Evolutionary conservation across 1,140 invertebrate species (phyloP).

Genomic region (Drosophila equinoxialis): DNA sequence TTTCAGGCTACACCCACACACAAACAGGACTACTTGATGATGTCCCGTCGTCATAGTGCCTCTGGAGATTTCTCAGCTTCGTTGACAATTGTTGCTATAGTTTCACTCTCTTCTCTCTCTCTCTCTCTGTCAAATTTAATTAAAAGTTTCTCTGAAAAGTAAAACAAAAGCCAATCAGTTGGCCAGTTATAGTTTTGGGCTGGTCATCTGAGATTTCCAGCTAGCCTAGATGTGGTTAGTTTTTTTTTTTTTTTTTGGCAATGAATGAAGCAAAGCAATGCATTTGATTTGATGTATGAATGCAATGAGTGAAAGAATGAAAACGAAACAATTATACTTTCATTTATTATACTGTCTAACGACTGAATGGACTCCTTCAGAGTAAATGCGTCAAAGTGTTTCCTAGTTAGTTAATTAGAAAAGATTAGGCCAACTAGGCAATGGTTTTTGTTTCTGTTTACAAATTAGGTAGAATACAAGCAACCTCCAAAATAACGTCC

Average conservation of each 20-base stretch:
- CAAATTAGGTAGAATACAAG: too few species aligned
- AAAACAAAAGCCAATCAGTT: slow-evolving; percentile 18
- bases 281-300: not conserved
- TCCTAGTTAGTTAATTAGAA: too few species aligned
- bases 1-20: slow-evolving; percentile 4
- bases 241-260: slow-evolving; percentile 4
- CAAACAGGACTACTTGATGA: slow-evolving; percentile 2
- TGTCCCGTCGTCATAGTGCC: slow-evolving; percentile 1
- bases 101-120: not conserved
- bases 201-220: slow-evolving; percentile 13
- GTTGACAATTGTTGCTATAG: slow-evolving; percentile 35
- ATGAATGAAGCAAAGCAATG: not conserved
- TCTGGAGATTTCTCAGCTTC: slow-evolving; percentile 14
- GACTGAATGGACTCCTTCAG: too few species aligned
- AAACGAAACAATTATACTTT: too few species aligned
- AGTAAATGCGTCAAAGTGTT: too few species aligned
- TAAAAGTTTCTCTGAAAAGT: slow-evolving; percentile 16
- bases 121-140: slow-evolving; percentile 15
- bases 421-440: too few species aligned
- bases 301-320: not conserved
- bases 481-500: too few species aligned
- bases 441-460: too few species aligned
- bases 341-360: too few species aligned
- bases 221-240: slow-evolving; percentile 2
- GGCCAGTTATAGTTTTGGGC: slow-evolving; percentile 6